phyloP scores from a whole-genome alignment of 2,113 vertebrate species.

The Nothocercus nigrocapillus region DNA sequence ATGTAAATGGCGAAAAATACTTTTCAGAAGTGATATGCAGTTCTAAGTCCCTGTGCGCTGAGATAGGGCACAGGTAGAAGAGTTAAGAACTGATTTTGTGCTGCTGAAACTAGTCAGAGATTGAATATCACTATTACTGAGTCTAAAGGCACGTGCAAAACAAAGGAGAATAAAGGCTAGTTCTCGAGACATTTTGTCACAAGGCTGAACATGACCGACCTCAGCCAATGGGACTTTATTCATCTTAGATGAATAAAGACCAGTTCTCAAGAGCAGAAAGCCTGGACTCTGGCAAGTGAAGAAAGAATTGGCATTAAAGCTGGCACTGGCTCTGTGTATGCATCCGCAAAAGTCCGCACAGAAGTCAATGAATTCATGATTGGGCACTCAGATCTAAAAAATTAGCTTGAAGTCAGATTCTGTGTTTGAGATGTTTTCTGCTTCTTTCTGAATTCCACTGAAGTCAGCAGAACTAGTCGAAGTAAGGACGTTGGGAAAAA shows the following conservation, averaged over 20 bases:
- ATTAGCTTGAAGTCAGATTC: not conserved
- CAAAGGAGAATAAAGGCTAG: not conserved
- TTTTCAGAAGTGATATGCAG: not conserved
- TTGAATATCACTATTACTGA: not conserved
- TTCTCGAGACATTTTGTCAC: not conserved
- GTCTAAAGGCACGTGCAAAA: not conserved
- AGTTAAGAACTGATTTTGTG: not conserved
- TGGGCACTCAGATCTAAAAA: not conserved
- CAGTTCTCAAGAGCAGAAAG: not conserved
- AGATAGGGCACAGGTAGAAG: not conserved
- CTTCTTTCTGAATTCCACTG: not conserved
- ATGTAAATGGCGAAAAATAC: constrained; percentile 52
- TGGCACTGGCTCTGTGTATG: not conserved
- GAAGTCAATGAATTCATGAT: constrained; percentile 1
- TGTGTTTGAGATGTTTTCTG: not conserved
- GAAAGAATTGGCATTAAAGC: not conserved
- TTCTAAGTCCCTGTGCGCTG: not conserved
- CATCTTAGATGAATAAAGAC: not conserved
- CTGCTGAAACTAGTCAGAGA: not conserved
- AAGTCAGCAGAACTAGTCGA: not conserved
- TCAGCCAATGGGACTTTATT: not conserved
- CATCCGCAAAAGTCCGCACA: not conserved
- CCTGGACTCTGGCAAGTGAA: not conserved
- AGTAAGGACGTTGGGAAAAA: constrained; percentile 2
- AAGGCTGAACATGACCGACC: not conserved